phyloP scores from a whole-genome alignment of 2,888 invertebrate genomes.

The Habroteleia sp. region DNA sequence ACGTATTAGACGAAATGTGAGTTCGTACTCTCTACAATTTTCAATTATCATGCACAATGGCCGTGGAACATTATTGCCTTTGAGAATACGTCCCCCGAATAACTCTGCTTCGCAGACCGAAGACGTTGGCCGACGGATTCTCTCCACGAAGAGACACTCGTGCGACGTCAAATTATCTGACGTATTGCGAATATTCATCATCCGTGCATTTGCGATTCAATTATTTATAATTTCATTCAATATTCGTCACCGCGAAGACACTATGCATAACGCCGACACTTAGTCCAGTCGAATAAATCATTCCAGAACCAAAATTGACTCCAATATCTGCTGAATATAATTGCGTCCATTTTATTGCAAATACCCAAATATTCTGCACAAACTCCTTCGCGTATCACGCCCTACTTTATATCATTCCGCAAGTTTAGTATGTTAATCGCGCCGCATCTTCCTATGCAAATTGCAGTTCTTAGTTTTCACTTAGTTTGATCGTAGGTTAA shows the following conservation, averaged over 20 bases:
- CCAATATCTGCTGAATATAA: too few relatives aligned
- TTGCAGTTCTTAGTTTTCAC: too few relatives aligned
- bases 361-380: too few relatives aligned
- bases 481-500: too few relatives aligned
- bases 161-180: conserved; percentile 11
- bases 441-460: too few relatives aligned
- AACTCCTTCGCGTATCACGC: too few relatives aligned
- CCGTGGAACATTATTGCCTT: conserved; percentile 66
- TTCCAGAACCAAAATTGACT: too few relatives aligned
- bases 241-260: background rate
- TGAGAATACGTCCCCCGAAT: conserved; percentile 64
- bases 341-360: too few relatives aligned
- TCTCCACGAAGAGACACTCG: conserved; percentile 10
- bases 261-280: background rate
- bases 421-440: too few relatives aligned
- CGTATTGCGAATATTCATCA: conserved; percentile 35
- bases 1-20: conserved; percentile 49
- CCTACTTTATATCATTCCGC: too few relatives aligned
- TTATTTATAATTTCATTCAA: conserved; percentile 24
- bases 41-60: conserved; percentile 74
- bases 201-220: conserved; percentile 25
- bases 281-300: background rate
- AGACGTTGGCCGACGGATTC: conserved; percentile 27
- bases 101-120: conserved; percentile 58
- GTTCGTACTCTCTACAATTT: conserved; percentile 66